Evolutionary conservation across 2,113 vertebrate species (phyloP), one percentile per base, ranked within the genome.

Genomic region (Hemicordylus capensis): DNA sequence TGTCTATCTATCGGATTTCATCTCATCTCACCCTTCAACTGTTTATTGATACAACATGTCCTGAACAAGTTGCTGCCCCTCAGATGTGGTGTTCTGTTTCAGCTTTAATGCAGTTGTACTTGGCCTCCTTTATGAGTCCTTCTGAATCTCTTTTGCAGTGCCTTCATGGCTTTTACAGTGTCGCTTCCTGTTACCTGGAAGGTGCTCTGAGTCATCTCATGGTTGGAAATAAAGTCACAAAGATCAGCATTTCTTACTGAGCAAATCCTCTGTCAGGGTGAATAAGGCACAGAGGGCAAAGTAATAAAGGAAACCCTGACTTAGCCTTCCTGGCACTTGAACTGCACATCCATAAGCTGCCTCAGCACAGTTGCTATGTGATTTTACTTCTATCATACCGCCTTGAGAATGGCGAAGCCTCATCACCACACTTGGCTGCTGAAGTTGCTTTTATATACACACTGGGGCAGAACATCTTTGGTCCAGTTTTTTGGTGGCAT

Each of bases 231-330:
- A 72, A 90, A 93, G 84, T 51, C 79, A 84, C 79, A 81, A 83
- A 76, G 88, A 91, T 89, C 90, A 91, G 81, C 85, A 74, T 78
- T 93, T 94, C 80, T 91, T 63, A 87, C 42, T 64, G 61, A 89
- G 83, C 70, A 91, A 93, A 91, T 92, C 87, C 85, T 78, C 63
- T 88, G 76, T 83, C 91, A n/a, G 58, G 51, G 59, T 80, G 80
- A 44, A 85, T 84, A 90, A 83, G 87, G 80, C 56, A 79, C 15
- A 2, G 66, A 90, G 37, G 54, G 51, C 67, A 90, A 91, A 87
- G 88, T 79, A 70, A 83, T 82, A 84, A 87, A 88, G 67, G 42
- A 88, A 87, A 1, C 26, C 67, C 46, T 85, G 83, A 90, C 77
- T 78, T 89, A 84, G 59, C 64, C 1, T 14, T 91, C 76, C 76